Base-by-base conservation (phyloP, 1,140 invertebrate species). In the Cotesia glomerata region DNA sequence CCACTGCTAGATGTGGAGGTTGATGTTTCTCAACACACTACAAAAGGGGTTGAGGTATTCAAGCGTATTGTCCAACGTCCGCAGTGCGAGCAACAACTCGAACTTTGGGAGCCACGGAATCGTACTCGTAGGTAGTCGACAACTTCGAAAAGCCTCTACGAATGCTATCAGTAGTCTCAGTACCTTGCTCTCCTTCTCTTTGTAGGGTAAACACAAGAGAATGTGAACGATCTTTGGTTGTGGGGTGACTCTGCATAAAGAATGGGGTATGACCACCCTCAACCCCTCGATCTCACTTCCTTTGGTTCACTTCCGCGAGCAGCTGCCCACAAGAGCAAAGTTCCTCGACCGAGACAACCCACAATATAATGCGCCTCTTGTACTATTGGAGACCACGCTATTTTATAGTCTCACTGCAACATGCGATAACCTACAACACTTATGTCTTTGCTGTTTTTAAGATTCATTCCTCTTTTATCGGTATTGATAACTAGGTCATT, bases 271-370 rank as follows among this genome's bases (percentile, higher is more conserved):
- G 76, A 45, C 39, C 39, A 45, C 39, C 39, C 39, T 45, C 39
- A 45, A 45, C 39, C 39, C 39, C 39, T 45, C 39, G 39, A 45
- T 45, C 39, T 45, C 39, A 45, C 39, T 51, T 75, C 74, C 39
- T 45, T 45, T 45, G 39, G 39, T 45, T 45, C 39, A 45, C 39
- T 45, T 45, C 39, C 39, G 39, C 39, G 39, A 45, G 39, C 11
- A 45, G 39, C 39, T 45, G 39, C 80, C 79, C 80, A 80, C 75
- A 80, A 80, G 79, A 81, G 76, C 80, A 84, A 84, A 84, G 82
- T 84, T 84, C 82, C 82, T 79, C 76, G 81, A 83, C 78, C 81
- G 82, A 82, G 81, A 82, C 82, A 81, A 83, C 78, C 82, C 81
- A 76, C 81, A 81, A 83, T 83, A 83, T 81, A 84, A 83, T 79